These are phyloP conservation scores for Plebejus argus DNA, from an alignment of 2,888 invertebrate species.

Conservation along the genomic window DNA sequence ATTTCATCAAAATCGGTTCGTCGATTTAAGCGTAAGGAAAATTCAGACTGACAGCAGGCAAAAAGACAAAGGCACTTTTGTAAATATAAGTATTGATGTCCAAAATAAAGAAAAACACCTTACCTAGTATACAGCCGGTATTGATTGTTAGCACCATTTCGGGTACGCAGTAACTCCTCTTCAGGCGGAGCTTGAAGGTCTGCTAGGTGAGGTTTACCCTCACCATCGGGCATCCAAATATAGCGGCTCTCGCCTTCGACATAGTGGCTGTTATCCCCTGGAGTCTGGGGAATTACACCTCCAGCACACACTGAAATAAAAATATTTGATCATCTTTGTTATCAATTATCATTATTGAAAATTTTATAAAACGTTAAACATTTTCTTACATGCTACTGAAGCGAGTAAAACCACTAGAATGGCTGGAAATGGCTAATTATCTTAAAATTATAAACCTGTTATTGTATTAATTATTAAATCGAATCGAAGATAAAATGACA, in stretches of 20 bases:
- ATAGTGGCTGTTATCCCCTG: constrained; percentile 70
- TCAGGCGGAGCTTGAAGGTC: constrained; percentile 53
- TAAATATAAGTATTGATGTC: no score
- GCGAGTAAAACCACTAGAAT: constrained; percentile 47
- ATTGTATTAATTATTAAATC: background rate
- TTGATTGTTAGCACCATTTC: constrained; percentile 47
- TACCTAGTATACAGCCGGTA: constrained; percentile 56
- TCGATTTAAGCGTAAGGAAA: no score
- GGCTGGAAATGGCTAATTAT: constrained; percentile 49
- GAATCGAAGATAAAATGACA: no score
- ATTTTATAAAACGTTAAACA: no score
- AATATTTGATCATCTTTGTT: background rate
- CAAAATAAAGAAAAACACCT: background rate
- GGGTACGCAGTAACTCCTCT: background rate
- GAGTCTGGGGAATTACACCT: constrained; percentile 52
- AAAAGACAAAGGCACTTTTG: no score
- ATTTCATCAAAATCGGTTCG: no score
- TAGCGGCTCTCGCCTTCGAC: constrained; percentile 69
- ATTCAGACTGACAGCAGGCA: no score
- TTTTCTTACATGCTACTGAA: constrained; percentile 50
- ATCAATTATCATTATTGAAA: no score
- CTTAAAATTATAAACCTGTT: background rate
- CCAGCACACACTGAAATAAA: constrained; percentile 51
- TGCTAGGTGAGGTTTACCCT: constrained; percentile 59
- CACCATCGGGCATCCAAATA: constrained; percentile 70